Evolutionary conservation across 2,888 invertebrate species (phyloP).

Genomic region (Nineta flava): DNA sequence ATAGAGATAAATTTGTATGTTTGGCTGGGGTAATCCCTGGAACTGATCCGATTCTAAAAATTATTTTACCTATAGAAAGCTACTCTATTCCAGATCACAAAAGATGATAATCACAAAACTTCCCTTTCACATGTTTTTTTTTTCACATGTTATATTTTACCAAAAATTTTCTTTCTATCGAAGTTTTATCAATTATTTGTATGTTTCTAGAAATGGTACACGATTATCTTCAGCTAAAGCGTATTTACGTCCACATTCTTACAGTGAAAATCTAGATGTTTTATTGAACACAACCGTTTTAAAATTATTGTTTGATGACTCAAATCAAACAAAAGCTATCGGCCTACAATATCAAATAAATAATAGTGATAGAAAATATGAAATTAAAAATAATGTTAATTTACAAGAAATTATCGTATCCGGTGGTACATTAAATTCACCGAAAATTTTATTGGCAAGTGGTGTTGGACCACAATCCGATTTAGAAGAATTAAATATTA

Average conservation of each 20-base stretch:
- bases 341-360: conserved; percentile 42
- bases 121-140: too few species aligned
- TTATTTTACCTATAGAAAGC: too few species aligned
- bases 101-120: too few species aligned
- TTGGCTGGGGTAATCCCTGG: too few species aligned
- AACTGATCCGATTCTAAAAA: too few species aligned
- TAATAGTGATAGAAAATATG: conserved; percentile 29
- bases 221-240: conserved; percentile 44
- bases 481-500: conserved; percentile 39
- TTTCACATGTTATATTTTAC: too few species aligned
- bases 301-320: conserved; percentile 32
- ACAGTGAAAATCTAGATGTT: conserved; percentile 36
- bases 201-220: conserved; percentile 35
- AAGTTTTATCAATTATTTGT: too few species aligned
- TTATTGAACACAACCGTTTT: conserved; percentile 44
- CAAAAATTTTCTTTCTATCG: too few species aligned
- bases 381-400: conserved; percentile 29
- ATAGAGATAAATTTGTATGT: too few species aligned
- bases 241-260: conserved; percentile 39
- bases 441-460: conserved; percentile 47
- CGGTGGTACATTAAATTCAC: conserved; percentile 48
- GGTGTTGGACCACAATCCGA: conserved; percentile 48
- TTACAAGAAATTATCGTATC: conserved; percentile 42
- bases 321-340: conserved; percentile 30
- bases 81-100: too few species aligned